Evolutionary conservation across 37 sponge, comb jelly and placozoan genomes (phyloP), one percentile per base, ranked within the genome.

Genomic region (Aplysina aerophoba): DNA sequence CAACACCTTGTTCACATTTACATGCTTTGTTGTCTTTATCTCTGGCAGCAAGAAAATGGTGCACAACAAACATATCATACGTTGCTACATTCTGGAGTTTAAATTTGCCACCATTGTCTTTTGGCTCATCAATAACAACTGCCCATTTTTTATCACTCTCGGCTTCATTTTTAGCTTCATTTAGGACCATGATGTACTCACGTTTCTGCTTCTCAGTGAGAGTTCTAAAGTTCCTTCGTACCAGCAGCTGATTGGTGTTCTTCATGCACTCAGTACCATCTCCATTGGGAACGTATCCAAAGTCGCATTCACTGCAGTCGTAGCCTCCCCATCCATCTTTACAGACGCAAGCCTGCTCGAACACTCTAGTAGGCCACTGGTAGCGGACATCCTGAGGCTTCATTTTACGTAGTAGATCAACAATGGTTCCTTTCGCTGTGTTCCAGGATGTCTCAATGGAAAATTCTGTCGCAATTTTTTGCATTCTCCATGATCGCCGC

Each of bases 11-110:
- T 33, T 8, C 17, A 24, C 55, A 21, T 41, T 30, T 33, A 25
- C 57, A 28, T 3, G 0, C 25, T n/a, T 39, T 24, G 22, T 69
- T 44, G 41, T 75, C 22, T 19, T 25, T 8, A 0, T 75, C 78
- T 16, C 78, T 5, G 15, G 6, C 22, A 22, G 78, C 16, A 5
- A 83, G 27, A 14, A 16, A 33, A 67, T 83, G 83, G 12, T 33
- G n/a, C 34, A 37, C 63, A 8, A 83, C 67, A 37, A 83, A 64
- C 31, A 83, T 34, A 12, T 83, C 68, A 55, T 83, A 83, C 4
- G 83, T 83, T n/a, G 68, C 12, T 8, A 83, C 68, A 60, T 83
- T 83, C 35, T 64, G 44, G 13, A 83, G 22, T 12, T 11, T 59
- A 21, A 83, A 31, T 0, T 28, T 19, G 8, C 63, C 63, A 17